phyloP scores from a whole-genome alignment of 1,140 invertebrate species.

The Penaeus vannamei region DNA sequence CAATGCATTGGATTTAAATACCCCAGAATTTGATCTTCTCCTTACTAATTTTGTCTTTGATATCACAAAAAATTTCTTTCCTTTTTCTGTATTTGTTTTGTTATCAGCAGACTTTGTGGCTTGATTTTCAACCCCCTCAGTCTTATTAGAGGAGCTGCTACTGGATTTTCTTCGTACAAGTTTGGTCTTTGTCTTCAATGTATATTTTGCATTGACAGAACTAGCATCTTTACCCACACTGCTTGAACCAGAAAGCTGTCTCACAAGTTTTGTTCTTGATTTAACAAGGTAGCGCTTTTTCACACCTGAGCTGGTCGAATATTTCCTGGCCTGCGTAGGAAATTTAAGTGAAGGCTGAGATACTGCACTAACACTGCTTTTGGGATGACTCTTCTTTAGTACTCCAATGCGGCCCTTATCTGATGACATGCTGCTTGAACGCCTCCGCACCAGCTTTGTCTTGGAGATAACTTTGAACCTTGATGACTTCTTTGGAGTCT shows the following conservation, averaged over 20 bases:
- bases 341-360: not conserved
- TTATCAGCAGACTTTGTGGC: not conserved
- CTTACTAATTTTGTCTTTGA: conserved; percentile 56
- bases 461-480: conserved; percentile 52
- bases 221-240: not conserved
- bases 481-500: not conserved
- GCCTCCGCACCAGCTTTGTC: conserved; percentile 48
- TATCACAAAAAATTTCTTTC: conserved; percentile 50
- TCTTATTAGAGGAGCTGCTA: not conserved
- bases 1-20: conserved; percentile 25
- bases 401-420: not conserved
- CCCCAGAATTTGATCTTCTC: conserved; percentile 47
- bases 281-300: conserved; percentile 36
- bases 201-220: conserved; percentile 45
- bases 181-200: conserved; percentile 51
- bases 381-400: not conserved
- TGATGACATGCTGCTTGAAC: not conserved
- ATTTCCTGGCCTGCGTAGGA: not conserved
- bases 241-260: not conserved
- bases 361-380: not conserved
- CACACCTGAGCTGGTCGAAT: not conserved
- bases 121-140: not conserved
- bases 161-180: conserved; percentile 28
- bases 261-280: conserved; percentile 39
- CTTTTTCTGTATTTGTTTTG: conserved; percentile 28